Percentiles rank a stretch among this genome's conserved stretches.
Conservation (phyloP, 2,113 vertebrate species). For the Pangasianodon gigas region DNA sequence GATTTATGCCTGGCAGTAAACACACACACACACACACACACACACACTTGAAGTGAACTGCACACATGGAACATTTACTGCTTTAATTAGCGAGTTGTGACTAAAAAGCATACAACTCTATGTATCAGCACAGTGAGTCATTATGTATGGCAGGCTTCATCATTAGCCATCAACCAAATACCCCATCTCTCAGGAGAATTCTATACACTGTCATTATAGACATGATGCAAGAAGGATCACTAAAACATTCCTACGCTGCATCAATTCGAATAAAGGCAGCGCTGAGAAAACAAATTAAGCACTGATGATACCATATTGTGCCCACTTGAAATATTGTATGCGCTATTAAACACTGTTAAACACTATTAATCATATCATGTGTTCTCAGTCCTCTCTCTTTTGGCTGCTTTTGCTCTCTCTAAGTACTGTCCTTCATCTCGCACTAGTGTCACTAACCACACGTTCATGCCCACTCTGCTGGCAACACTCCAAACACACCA, state of each 20-base stretch:
- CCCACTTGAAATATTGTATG: not conserved
- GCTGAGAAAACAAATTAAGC: not conserved
- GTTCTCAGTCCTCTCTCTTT: constrained; percentile 12
- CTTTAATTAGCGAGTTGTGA: constrained; percentile 5
- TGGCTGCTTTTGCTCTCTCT: not conserved
- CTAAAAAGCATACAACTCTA: constrained; percentile 15
- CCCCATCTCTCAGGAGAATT: not conserved
- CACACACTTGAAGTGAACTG: not conserved
- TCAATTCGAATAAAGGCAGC: constrained; percentile 9
- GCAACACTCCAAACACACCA: constrained; percentile 47
- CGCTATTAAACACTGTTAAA: constrained; percentile 25
- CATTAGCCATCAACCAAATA: constrained; percentile 11
- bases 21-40: not conserved
- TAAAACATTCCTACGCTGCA: not conserved
- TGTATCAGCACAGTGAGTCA: constrained; percentile 30
- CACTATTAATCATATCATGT: constrained; percentile 18
- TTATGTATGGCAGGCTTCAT: constrained; percentile 7
- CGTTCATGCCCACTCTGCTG: constrained; percentile 40
- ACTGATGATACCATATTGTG: not conserved
- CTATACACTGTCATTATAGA: not conserved
- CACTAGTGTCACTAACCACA: constrained; percentile 49
- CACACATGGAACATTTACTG: not conserved
- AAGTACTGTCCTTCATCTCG: constrained; percentile 48
- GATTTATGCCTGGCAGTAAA: not conserved
- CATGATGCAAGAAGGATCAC: constrained; percentile 1